These are phyloP conservation scores for Xiphorhynchus elegans DNA, from an alignment of 2,113 vertebrate genomes.

Conservation along the genomic window DNA sequence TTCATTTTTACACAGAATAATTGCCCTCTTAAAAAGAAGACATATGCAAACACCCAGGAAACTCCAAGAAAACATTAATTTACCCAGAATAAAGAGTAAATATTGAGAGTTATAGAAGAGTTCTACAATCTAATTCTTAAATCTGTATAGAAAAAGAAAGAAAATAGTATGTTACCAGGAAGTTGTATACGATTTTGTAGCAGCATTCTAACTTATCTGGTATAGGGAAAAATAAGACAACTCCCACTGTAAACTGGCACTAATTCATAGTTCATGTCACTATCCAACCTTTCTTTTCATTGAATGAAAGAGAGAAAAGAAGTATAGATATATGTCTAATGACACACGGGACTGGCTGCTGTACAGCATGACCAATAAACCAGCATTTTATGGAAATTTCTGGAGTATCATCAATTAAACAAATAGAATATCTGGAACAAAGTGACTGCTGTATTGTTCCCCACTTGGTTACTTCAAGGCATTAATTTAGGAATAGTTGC, in stretches of 20 bases:
- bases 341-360: not conserved
- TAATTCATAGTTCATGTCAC: not conserved
- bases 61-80: not conserved
- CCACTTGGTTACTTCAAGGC: not conserved
- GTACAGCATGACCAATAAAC: not conserved
- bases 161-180: not conserved
- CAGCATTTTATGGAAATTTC: not conserved
- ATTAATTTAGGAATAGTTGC: not conserved
- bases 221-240: not conserved
- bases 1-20: conserved; percentile 12
- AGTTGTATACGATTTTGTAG: not conserved
- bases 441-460: not conserved
- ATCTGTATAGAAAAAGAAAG: not conserved
- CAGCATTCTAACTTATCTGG: not conserved
- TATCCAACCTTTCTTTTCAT: not conserved
- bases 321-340: not conserved
- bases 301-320: not conserved
- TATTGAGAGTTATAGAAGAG: not conserved
- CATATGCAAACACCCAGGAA: not conserved
- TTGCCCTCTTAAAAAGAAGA: not conserved
- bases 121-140: not conserved
- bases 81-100: not conserved
- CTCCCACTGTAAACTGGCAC: not conserved
- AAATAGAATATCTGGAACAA: not conserved
- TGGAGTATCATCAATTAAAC: not conserved